Evolutionary conservation across 2,113 vertebrate species (phyloP).

Genomic region (Cyanoramphus novaezelandiae): DNA sequence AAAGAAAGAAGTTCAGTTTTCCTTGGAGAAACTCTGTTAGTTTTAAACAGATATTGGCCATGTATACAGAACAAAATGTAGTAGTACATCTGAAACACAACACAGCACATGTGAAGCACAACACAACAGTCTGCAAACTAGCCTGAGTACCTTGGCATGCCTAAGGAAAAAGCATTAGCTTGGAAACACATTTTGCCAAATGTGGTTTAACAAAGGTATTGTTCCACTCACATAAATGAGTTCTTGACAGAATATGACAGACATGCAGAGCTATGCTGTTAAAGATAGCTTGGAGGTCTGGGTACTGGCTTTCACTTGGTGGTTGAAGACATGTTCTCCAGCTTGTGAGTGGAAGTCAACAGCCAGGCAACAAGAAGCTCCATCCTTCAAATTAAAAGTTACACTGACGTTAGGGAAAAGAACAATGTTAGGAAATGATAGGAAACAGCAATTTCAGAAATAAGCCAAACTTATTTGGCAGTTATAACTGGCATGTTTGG

Average conservation of each 20-base stretch:
- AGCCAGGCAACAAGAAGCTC: neutral
- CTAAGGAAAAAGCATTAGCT: neutral
- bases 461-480: neutral
- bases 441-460: neutral
- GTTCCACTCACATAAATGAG: neutral
- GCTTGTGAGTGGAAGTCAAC: neutral
- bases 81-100: neutral
- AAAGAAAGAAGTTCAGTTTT: neutral
- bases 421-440: fast-evolving
- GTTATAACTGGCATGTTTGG: neutral
- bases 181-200: neutral
- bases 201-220: neutral
- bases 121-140: neutral
- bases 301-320: neutral
- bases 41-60: neutral
- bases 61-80: neutral
- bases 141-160: neutral
- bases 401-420: no score
- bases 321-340: neutral
- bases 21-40: neutral
- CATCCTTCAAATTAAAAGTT: neutral
- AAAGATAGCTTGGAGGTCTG: neutral
- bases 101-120: neutral
- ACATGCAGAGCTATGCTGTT: neutral
- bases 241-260: neutral